These are phyloP conservation scores for Drosophila sechellia DNA, from an alignment of 1,140 invertebrate genomes.

Conservation along the genomic window DNA sequence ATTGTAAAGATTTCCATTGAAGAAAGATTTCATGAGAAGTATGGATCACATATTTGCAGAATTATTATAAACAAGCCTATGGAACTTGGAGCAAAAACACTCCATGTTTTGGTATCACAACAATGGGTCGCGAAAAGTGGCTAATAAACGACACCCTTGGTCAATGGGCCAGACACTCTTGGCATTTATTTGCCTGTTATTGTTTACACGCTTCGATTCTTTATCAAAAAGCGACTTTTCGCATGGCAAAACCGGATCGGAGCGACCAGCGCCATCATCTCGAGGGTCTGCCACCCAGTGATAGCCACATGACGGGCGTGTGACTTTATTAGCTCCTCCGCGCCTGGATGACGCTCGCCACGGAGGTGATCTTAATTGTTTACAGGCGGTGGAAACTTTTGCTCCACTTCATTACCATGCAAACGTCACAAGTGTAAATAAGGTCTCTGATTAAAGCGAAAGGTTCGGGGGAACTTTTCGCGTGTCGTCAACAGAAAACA, in stretches of 20 bases:
- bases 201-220: slow-evolving; percentile 48
- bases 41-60: too few relatives aligned
- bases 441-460: slow-evolving; percentile 3
- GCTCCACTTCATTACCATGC: background rate
- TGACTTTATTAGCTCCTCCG: slow-evolving; percentile 45
- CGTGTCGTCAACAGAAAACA: slow-evolving; percentile 49
- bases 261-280: slow-evolving; percentile 52
- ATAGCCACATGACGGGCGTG: slow-evolving; percentile 76
- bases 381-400: slow-evolving; percentile 53
- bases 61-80: too few relatives aligned
- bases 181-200: slow-evolving; percentile 47
- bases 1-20: too few relatives aligned
- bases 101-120: background rate
- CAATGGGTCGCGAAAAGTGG: background rate
- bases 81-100: background rate
- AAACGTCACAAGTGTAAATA: slow-evolving; percentile 38
- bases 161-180: slow-evolving; percentile 52
- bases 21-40: too few relatives aligned
- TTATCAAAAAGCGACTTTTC: slow-evolving; percentile 41
- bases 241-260: slow-evolving; percentile 58
- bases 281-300: slow-evolving; percentile 49
- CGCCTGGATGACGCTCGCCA: slow-evolving; percentile 30
- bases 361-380: slow-evolving; percentile 25
- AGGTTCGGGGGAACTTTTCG: slow-evolving; percentile 2
- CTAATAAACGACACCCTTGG: slow-evolving; percentile 47